Percentiles rank a stretch among this genome's conserved stretches.
Conservation (phyloP, 2,113 vertebrate species). For the Neotragus pygmaeus region DNA sequence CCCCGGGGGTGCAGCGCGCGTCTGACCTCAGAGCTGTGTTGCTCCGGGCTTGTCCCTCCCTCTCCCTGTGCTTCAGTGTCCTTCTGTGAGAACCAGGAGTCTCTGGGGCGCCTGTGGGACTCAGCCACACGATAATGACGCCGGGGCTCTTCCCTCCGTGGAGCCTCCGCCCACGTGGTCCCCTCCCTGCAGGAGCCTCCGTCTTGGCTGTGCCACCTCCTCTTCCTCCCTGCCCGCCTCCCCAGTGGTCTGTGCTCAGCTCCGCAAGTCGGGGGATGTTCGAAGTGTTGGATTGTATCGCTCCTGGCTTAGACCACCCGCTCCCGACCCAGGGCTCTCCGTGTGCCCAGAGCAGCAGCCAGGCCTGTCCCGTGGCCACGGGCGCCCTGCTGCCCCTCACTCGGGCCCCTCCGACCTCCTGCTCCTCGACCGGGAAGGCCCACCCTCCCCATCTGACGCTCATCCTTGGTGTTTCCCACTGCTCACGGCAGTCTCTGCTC, state of each 20-base stretch:
- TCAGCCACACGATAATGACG: fast-evolving
- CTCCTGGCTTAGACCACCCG: not conserved
- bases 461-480: not conserved
- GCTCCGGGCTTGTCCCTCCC: not conserved
- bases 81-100: fast-evolving
- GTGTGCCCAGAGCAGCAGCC: not conserved
- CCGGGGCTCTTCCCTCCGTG: fast-evolving
- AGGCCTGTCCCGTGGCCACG: not conserved
- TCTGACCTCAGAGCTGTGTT: fast-evolving
- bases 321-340: not conserved
- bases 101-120: not conserved
- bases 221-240: fast-evolving
- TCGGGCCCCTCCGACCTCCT: fast-evolving
- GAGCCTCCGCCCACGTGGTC: fast-evolving
- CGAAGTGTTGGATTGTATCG: not conserved
- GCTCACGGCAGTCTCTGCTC: not conserved
- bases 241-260: not conserved
- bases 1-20: fast-evolving
- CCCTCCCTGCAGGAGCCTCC: not conserved
- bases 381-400: not conserved
- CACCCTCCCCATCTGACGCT: too few relatives aligned
- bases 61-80: not conserved
- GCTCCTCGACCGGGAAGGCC: not conserved
- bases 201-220: not conserved
- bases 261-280: not conserved